phyloP scores from a whole-genome alignment of 2,888 invertebrate genomes.

The Rambutsinella grinnellia region DNA sequence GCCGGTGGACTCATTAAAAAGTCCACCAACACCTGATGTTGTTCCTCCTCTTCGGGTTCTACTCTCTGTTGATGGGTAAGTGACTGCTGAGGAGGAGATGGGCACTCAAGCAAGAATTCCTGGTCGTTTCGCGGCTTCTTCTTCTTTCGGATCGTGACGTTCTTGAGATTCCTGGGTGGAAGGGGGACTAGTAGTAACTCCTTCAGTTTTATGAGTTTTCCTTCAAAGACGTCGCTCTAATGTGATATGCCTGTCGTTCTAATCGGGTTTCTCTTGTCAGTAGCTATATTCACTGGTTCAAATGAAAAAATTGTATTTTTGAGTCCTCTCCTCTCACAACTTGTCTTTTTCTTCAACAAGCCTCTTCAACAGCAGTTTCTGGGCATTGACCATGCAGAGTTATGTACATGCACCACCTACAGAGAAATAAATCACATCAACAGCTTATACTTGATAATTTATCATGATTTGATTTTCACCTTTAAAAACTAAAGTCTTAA shows the following conservation, averaged over 20 bases:
- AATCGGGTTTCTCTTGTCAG: background rate
- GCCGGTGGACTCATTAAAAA: constrained; percentile 60
- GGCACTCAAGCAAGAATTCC: constrained; percentile 21
- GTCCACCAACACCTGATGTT: constrained; percentile 35
- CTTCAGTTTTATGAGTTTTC: constrained; percentile 27
- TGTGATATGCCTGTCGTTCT: background rate
- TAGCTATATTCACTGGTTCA: no score
- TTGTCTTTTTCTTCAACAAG: constrained; percentile 42
- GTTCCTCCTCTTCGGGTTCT: constrained; percentile 13
- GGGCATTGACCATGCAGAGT: constrained; percentile 3
- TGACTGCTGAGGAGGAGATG: background rate
- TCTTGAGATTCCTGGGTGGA: constrained; percentile 37
- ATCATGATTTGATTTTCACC: constrained; percentile 52
- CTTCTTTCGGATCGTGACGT: constrained; percentile 30
- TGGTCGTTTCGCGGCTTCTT: constrained; percentile 18
- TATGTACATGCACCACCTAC: constrained; percentile 30
- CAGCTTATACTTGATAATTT: constrained; percentile 41
- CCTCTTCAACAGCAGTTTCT: background rate
- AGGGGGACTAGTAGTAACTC: background rate
- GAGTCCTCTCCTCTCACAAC: constrained; percentile 8
- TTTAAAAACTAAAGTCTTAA: constrained; percentile 6
- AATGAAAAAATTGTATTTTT: no score
- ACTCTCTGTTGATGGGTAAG: background rate
- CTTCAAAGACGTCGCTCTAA: constrained; percentile 21
- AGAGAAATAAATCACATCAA: constrained; percentile 50